phyloP scores from a whole-genome alignment of 2,113 vertebrate species.

The Pogona vitticeps region DNA sequence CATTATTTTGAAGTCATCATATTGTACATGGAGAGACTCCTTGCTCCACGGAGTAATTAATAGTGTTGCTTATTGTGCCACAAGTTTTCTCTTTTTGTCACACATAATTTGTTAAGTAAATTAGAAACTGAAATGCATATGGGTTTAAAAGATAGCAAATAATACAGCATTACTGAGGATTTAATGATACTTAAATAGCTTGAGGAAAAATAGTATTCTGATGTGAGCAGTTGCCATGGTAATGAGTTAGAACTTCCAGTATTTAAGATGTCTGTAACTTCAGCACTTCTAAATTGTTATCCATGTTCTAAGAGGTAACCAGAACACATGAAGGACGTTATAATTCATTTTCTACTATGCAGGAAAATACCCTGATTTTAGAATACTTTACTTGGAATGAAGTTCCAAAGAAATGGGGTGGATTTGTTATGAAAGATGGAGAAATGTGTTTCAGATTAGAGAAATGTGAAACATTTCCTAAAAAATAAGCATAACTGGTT shows the following conservation, averaged over 20 bases:
- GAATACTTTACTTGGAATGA: neutral
- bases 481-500: neutral
- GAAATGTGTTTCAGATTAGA: neutral
- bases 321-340: neutral
- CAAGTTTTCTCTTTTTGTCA: slow-evolving; percentile 68
- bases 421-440: neutral
- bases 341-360: neutral
- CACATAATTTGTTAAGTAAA: slow-evolving; percentile 74
- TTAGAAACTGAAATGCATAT: slow-evolving; percentile 66
- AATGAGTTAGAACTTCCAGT: slow-evolving; percentile 70
- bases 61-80: slow-evolving; percentile 66
- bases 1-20: slow-evolving; percentile 58
- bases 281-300: slow-evolving; percentile 48
- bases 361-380: neutral
- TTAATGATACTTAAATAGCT: slow-evolving; percentile 73
- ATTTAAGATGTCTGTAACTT: slow-evolving; percentile 38
- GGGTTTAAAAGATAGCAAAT: slow-evolving; percentile 65
- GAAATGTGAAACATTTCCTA: neutral
- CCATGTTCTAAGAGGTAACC: slow-evolving; percentile 21
- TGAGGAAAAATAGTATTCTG: slow-evolving; percentile 56
- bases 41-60: slow-evolving; percentile 65
- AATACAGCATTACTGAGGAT: slow-evolving; percentile 72
- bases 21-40: slow-evolving; percentile 53
- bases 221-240: slow-evolving; percentile 76
- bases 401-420: neutral